Evolutionary conservation across 2,113 vertebrate species (phyloP).

Genomic region (Gymnarchus niloticus): DNA sequence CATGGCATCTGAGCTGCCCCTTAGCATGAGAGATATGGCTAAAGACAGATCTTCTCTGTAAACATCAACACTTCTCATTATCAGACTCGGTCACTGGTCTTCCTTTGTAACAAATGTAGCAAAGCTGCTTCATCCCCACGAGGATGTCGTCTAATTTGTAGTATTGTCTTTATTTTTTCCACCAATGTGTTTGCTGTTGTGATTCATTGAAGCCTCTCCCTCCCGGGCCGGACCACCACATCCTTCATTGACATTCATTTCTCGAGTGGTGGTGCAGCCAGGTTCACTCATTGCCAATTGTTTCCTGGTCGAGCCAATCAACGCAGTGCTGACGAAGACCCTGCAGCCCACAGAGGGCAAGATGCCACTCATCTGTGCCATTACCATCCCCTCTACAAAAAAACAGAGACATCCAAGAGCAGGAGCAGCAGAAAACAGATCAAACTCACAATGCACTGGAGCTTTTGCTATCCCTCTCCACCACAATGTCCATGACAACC

Average conservation of each 20-base stretch:
- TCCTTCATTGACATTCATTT: slow-evolving; percentile 25
- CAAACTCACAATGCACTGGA: neutral
- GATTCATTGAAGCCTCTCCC: neutral
- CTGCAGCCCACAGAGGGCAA: slow-evolving; percentile 17
- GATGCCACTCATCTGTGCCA: neutral
- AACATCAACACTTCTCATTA: neutral
- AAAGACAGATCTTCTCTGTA: neutral
- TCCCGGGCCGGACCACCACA: neutral
- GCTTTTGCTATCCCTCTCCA: neutral
- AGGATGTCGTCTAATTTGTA: neutral
- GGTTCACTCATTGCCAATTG: neutral
- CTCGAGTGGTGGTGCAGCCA: slow-evolving; percentile 10
- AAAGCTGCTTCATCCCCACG: neutral
- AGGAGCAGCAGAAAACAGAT: neutral
- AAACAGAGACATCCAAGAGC: neutral
- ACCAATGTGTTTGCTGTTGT: neutral
- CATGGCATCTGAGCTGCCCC: neutral
- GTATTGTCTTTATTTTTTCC: neutral
- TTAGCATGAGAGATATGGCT: neutral
- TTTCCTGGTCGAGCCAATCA: neutral
- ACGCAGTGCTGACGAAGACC: slow-evolving; percentile 4
- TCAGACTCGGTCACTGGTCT: neutral
- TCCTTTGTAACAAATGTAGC: neutral
- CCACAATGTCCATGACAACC: neutral
- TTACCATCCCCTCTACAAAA: neutral